Base-by-base conservation (phyloP, 1,140 invertebrate genomes). In the Dreissena rostriformis region DNA sequence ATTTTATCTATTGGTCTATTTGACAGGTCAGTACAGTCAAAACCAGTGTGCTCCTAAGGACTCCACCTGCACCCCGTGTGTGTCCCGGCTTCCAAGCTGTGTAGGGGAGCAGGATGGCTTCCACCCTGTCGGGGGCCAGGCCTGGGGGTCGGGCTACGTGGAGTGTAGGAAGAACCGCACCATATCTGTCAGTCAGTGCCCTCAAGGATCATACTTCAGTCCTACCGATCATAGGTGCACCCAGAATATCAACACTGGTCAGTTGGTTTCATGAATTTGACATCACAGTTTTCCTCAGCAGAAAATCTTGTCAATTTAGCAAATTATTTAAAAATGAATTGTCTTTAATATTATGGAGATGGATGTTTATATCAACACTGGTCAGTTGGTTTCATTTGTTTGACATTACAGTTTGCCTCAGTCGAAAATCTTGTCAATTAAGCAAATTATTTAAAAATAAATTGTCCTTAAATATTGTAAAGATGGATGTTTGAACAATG, bases 11-110 rank as follows among this genome's bases (percentile, higher is more conserved):
- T 39, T 39, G 39, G 2, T 39, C 19, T 51, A 29, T 52, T 22
- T 63, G 14, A 5, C 57, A 91, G 90, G 90, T 85, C 88, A 89
- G 63, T 91, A 91, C 72, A 28, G 83, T 39, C 76, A 85, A 51
- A 86, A 88, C 57, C 65, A 78, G 28, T 91, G 90, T 79, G 52
- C 57, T 17, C 49, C 61, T 5, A 52, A 72, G 26, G 73, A 87
- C 55, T 0, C 57, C 19, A 26, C 15, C 1, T 91, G 90, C 75
- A 49, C 53, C 4, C 86, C 87, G 4, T 91, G 90, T 66, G 22
- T 68, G 15, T 68, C 85, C 14, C 74, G 88, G 19, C 73, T 88
- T 0, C 87, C 86, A 8, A 89, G 86, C 75, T 91, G 90, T 85
- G 74, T 86, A 8, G 86, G 88, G 55, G 55, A 81, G 39, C 14